Evolutionary conservation across 2,797 vertebrate species (phyloP).

Genomic region (Alectoris magna): DNA sequence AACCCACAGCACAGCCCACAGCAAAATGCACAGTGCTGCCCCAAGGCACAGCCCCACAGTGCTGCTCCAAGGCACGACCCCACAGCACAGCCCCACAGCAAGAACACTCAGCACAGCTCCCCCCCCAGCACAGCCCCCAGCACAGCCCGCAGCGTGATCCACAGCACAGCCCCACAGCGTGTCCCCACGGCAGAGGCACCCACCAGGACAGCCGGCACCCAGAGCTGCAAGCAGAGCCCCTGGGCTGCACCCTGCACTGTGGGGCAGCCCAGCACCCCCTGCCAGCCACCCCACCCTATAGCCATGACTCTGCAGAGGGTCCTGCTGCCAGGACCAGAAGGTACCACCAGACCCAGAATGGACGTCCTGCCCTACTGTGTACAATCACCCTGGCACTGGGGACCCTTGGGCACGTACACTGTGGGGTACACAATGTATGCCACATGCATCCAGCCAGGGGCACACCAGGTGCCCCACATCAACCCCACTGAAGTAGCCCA

Average conservation of each 20-base stretch:
- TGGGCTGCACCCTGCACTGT: neutral
- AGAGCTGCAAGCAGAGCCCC: neutral
- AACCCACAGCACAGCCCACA: neutral
- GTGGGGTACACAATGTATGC: neutral
- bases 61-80: neutral
- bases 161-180: neutral
- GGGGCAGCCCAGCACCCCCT: neutral
- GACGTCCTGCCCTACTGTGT: accelerated
- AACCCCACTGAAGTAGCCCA: too few species aligned
- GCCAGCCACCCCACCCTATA: neutral
- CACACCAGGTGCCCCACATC: neutral
- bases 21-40: neutral
- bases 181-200: neutral
- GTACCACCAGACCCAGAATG: neutral
- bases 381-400: neutral
- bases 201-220: neutral
- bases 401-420: too few species aligned
- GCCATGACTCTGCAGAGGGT: neutral
- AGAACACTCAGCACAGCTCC: neutral
- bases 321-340: neutral
- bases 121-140: neutral
- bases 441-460: too few species aligned
- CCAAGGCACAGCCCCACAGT: neutral
- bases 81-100: neutral
- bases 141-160: neutral